Evolutionary conservation across 2,797 vertebrate species (phyloP).

Genomic region (Sylvia borin): DNA sequence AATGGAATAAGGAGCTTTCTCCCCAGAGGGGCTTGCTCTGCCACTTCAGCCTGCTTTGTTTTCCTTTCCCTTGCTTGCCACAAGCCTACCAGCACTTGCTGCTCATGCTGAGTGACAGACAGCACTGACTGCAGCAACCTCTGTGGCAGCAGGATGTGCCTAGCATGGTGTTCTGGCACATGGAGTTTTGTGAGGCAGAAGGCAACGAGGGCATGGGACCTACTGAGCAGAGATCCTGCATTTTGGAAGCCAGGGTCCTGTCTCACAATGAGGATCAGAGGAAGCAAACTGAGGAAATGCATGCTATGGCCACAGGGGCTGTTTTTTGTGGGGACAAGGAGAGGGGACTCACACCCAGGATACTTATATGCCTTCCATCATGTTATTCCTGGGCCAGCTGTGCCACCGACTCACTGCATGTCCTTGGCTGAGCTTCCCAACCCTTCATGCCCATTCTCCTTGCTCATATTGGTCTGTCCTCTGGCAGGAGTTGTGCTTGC

Average conservation of each 20-base stretch:
- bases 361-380: not conserved
- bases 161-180: rapidly evolving
- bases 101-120: not conserved
- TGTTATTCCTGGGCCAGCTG: not conserved
- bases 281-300: not conserved
- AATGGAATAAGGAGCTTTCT: not conserved
- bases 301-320: not conserved
- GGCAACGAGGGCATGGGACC: rapidly evolving
- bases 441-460: not conserved
- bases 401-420: rapidly evolving
- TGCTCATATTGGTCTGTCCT: not conserved
- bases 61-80: not conserved
- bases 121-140: not conserved
- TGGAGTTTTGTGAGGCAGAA: not conserved
- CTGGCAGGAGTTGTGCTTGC: not conserved
- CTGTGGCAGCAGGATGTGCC: rapidly evolving
- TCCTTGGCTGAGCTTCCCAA: not conserved
- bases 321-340: not conserved
- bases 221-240: not conserved
- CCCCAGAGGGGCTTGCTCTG: not conserved
- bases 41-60: not conserved
- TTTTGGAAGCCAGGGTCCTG: not conserved
- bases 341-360: not conserved
- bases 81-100: rapidly evolving
- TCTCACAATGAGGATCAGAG: not conserved